These are phyloP conservation scores for Trogon surrucura DNA, from an alignment of 2,113 vertebrate species.

Conservation along the genomic window DNA sequence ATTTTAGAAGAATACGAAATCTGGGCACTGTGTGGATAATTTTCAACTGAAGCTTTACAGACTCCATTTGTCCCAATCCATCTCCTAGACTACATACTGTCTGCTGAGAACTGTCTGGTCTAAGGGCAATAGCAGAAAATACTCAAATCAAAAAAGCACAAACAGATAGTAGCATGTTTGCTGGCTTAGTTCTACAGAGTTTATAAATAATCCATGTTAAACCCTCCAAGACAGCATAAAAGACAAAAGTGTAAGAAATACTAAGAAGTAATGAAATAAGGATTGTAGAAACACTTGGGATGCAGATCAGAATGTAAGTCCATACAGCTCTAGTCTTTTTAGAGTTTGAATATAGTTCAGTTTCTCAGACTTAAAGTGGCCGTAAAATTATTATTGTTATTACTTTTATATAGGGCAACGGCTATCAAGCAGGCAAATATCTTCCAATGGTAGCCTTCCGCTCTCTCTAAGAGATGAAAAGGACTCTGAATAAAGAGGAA, in stretches of 20 bases:
- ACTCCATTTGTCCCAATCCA: not conserved
- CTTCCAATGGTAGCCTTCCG: constrained; percentile 27
- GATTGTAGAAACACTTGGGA: constrained; percentile 11
- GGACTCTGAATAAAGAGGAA: constrained; percentile 55
- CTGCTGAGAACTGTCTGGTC: not conserved
- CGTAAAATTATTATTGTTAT: constrained; percentile 3
- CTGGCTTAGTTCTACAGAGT: constrained; percentile 25
- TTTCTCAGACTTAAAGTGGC: constrained; percentile 32
- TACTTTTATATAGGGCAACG: constrained; percentile 45
- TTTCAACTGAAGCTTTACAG: not conserved
- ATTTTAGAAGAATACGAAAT: not conserved
- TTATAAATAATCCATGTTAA: constrained; percentile 37
- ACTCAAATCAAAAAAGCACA: not conserved
- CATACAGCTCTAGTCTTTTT: constrained; percentile 23
- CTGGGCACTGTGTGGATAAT: not conserved
- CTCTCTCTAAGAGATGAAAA: constrained; percentile 35
- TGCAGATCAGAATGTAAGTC: not conserved
- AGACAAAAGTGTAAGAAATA: constrained; percentile 20
- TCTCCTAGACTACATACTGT: not conserved
- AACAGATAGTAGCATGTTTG: constrained; percentile 18
- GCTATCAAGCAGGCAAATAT: constrained; percentile 46
- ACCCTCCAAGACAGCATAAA: not conserved
- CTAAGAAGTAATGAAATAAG: not conserved
- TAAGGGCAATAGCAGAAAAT: not conserved
- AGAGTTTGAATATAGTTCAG: not conserved